phyloP scores from a whole-genome alignment of 2,888 invertebrate species.

The Zaprionus bogoriensis region DNA sequence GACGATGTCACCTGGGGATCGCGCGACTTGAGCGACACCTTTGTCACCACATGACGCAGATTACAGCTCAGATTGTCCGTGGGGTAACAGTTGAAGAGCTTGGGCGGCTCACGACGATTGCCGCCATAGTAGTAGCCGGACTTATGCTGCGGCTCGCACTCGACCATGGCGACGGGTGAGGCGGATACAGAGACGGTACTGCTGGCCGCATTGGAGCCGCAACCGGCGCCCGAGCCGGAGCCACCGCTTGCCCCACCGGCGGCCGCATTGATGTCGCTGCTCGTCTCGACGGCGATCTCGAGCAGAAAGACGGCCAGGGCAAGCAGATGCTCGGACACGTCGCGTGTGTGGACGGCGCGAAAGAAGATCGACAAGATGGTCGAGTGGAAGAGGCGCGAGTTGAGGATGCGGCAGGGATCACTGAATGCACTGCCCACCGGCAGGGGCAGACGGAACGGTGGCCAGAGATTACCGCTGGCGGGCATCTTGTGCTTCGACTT shows the following conservation, averaged over 20 bases:
- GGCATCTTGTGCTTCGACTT: constrained; percentile 86
- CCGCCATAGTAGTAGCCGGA: constrained; percentile 68
- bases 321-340: constrained; percentile 93
- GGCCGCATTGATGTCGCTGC: constrained; percentile 60
- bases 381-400: constrained; percentile 82
- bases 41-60: constrained; percentile 87
- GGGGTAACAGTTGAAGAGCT: constrained; percentile 86
- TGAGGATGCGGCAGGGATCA: constrained; percentile 85
- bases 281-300: constrained; percentile 88
- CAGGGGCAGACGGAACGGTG: constrained; percentile 90
- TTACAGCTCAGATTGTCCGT: constrained; percentile 90
- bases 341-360: constrained; percentile 90
- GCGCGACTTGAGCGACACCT: constrained; percentile 85
- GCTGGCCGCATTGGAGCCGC: background rate
- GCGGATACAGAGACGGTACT: background rate
- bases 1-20: constrained; percentile 85
- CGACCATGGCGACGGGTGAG: constrained; percentile 76
- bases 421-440: constrained; percentile 86
- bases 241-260: background rate
- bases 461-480: constrained; percentile 87
- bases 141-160: constrained; percentile 73
- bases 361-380: constrained; percentile 90
- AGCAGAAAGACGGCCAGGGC: constrained; percentile 93
- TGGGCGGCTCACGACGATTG: constrained; percentile 78
- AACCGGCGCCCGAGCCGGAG: background rate